A percentile compares a stretch with the other conserved stretches of the same genome.
Conservation (phyloP, 2,113 vertebrate species). For the Greenwoodochromis staneri region DNA sequence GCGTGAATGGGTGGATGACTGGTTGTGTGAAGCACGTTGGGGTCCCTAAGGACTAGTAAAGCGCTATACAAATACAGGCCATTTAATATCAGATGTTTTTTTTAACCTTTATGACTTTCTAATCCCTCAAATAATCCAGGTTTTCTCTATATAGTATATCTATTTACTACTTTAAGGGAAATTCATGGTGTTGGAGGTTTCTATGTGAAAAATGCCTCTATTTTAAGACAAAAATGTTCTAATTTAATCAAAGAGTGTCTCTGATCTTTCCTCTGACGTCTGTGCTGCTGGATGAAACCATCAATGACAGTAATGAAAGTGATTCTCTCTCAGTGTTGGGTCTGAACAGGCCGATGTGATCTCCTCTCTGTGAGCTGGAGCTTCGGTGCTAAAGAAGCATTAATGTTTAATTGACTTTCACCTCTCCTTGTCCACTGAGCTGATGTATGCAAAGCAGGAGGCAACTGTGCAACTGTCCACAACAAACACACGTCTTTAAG, state of each 20-base stretch:
- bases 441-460: slow-evolving; percentile 45
- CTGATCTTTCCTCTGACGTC: not conserved
- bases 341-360: not conserved
- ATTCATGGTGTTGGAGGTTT: not conserved
- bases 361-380: not conserved
- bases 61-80: not conserved
- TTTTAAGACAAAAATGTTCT: not conserved
- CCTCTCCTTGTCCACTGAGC: slow-evolving; percentile 46
- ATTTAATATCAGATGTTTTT: not conserved
- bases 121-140: not conserved
- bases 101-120: not conserved
- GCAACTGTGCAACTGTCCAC: slow-evolving; percentile 3
- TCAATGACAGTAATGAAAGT: not conserved
- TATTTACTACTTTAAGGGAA: not conserved
- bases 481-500: slow-evolving; percentile 30
- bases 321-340: not conserved
- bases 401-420: slow-evolving; percentile 59
- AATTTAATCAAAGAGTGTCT: not conserved
- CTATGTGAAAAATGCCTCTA: not conserved
- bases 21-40: not conserved
- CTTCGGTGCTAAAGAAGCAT: not conserved
- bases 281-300: not conserved
- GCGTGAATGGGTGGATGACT: not conserved
- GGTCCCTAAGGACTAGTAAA: not conserved
- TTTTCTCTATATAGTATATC: not conserved